phyloP scores from a whole-genome alignment of 2,888 invertebrate genomes.

The Coenonympha arcania region DNA sequence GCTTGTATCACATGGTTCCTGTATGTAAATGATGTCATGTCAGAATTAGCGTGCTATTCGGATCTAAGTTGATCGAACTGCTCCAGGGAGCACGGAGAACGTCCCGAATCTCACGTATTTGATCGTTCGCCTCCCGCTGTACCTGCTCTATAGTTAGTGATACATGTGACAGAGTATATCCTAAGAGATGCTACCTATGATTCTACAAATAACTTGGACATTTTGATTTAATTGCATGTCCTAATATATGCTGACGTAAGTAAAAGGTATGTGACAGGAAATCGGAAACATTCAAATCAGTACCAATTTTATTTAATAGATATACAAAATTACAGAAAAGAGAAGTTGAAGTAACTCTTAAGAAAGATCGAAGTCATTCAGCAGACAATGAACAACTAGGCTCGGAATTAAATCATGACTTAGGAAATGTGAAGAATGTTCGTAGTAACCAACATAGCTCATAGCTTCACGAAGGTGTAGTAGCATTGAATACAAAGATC shows the following conservation, averaged over 20 bases:
- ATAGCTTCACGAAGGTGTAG: too few species aligned
- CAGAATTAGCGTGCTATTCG: slow-evolving; percentile 21
- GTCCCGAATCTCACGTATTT: slow-evolving; percentile 67
- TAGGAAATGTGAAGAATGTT: too few species aligned
- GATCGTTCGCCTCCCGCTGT: slow-evolving; percentile 49
- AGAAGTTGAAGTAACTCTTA: too few species aligned
- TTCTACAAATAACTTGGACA: too few species aligned
- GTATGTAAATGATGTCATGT: slow-evolving; percentile 13
- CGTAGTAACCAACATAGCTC: too few species aligned
- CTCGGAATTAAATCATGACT: too few species aligned
- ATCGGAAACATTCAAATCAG: too few species aligned
- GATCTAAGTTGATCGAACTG: slow-evolving; percentile 31
- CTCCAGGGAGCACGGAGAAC: slow-evolving; percentile 44
- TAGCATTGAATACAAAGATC: too few species aligned
- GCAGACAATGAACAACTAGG: too few species aligned
- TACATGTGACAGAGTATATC: slow-evolving; percentile 41
- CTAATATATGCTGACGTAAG: slow-evolving; percentile 33
- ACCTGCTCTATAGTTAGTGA: slow-evolving; percentile 36
- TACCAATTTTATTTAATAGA: too few species aligned
- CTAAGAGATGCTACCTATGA: slow-evolving; percentile 39
- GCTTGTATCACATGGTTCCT: slow-evolving; percentile 5
- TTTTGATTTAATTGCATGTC: slow-evolving; percentile 47
- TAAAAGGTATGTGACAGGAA: slow-evolving; percentile 42
- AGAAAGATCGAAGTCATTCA: too few species aligned
- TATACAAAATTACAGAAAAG: too few species aligned